phyloP scores from a whole-genome alignment of 1,140 invertebrate genomes.

The Cotesia chilonis region DNA sequence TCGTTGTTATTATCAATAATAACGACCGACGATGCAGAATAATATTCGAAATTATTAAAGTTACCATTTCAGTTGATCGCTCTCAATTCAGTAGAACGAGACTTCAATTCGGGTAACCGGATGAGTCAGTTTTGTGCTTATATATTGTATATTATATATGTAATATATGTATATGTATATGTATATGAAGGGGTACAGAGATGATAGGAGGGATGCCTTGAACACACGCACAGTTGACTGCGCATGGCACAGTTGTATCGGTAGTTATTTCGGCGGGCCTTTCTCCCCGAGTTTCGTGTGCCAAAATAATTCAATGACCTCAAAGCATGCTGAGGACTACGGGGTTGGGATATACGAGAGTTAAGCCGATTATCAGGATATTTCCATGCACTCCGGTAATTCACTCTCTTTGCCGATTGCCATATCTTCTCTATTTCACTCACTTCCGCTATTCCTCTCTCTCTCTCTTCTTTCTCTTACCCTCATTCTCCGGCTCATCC shows the following conservation, averaged over 20 bases:
- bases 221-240: background rate
- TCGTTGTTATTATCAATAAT: constrained; percentile 9
- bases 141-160: too few species aligned
- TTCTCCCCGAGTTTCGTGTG: background rate
- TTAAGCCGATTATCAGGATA: constrained; percentile 24
- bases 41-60: too few species aligned
- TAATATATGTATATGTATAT: too few species aligned
- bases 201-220: background rate
- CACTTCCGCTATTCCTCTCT: too few species aligned
- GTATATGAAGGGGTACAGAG: too few species aligned
- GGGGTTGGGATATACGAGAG: background rate
- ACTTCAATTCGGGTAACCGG: too few species aligned
- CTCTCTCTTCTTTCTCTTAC: too few species aligned
- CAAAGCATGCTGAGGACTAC: background rate
- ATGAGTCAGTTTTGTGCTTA: too few species aligned
- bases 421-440: background rate
- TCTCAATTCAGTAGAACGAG: too few species aligned
- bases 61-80: too few species aligned
- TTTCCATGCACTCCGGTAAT: constrained; percentile 22
- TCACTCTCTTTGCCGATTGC: constrained; percentile 10
- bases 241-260: constrained; percentile 3
- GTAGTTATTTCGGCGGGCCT: background rate
- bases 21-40: background rate
- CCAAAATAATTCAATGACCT: constrained; percentile 25
- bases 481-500: too few species aligned